Evolutionary conservation across 2,113 vertebrate genomes (phyloP), one percentile per base, ranked within the genome.

Genomic region (Spilogale gracilis): DNA sequence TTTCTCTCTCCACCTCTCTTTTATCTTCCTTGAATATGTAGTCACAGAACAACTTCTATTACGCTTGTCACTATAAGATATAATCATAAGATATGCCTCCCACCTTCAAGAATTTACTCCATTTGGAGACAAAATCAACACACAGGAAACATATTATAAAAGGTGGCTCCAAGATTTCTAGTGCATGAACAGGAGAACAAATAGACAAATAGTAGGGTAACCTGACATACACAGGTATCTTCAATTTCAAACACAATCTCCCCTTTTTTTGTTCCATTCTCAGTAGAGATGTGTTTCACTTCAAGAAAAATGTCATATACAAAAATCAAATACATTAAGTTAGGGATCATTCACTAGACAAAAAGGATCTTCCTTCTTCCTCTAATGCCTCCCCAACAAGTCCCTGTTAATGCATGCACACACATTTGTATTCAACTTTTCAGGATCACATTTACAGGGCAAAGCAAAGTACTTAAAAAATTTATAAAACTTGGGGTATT

Each of bases 51-150:
- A 95, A 89, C 38, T 91, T 43, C 38, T 54, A 84, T 38, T n/a
- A 83, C 27, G 27, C 17, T 86, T 30, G 61, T 86, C 18, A 23
- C 89, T 96, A 12, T 0, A 89, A 79, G 43, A 81, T 80, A 48
- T 78, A 85, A 76, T 73, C 27, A 14, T 91, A 81, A 95, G 11
- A 88, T 30, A 96, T 45, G 78, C 50, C 78, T 95, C n/a, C 56
- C 67, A 27, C 85, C 61, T 89, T 85, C 7, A 52, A 83, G n/a
- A 95, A 89, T 81, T 60, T 81, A 81, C 5, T 92, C 69, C 25
- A 89, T 54, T 73, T 69, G 58, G 21, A 45, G 30, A 80, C 79
- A 96, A 97, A 97, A 91, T 50, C 48, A 90, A 86, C 7, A 90
- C 56, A 81, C 10, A 93, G n/a, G 25, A 61, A 87, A 76, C 9